phyloP scores from a whole-genome alignment of 2,113 vertebrate species.

The Crocuta crocuta region DNA sequence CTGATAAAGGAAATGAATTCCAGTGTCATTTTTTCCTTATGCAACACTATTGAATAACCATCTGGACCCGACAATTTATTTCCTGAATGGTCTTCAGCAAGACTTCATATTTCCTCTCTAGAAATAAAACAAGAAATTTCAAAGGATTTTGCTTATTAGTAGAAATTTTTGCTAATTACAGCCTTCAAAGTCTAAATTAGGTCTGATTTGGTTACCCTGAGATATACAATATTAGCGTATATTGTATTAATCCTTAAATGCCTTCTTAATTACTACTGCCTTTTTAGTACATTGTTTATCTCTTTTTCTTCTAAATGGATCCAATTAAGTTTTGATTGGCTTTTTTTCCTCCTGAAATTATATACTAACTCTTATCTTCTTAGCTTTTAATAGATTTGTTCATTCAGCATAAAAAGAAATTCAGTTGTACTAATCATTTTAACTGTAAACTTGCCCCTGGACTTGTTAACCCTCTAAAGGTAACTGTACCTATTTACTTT shows the following conservation, averaged over 20 bases:
- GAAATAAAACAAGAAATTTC: slow-evolving; percentile 56
- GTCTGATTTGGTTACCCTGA: slow-evolving; percentile 69
- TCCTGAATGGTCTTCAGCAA: slow-evolving; percentile 72
- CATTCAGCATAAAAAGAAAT: slow-evolving; percentile 75
- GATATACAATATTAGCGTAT: slow-evolving; percentile 74
- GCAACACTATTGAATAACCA: slow-evolving; percentile 76
- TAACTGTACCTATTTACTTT: slow-evolving; percentile 60
- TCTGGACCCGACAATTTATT: slow-evolving; percentile 71
- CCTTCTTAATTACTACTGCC: slow-evolving; percentile 76
- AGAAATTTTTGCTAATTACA: slow-evolving; percentile 72
- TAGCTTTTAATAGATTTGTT: slow-evolving; percentile 79
- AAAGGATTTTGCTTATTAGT: slow-evolving; percentile 78
- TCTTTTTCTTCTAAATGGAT: slow-evolving; percentile 74
- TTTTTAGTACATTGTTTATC: slow-evolving; percentile 76
- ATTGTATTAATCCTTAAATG: slow-evolving; percentile 81
- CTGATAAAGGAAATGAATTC: slow-evolving; percentile 61
- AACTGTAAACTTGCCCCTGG: slow-evolving; percentile 55
- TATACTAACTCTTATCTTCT: slow-evolving; percentile 75
- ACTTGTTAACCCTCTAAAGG: slow-evolving; percentile 54
- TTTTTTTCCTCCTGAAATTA: slow-evolving; percentile 64
- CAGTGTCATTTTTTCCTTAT: slow-evolving; percentile 25
- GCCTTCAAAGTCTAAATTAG: slow-evolving; percentile 74
- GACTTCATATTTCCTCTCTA: slow-evolving; percentile 72
- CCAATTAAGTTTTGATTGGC: slow-evolving; percentile 79
- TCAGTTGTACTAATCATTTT: slow-evolving; percentile 56